These are phyloP conservation scores for Monochamus alternatus DNA, from an alignment of 2,888 invertebrate genomes.

Conservation along the genomic window DNA sequence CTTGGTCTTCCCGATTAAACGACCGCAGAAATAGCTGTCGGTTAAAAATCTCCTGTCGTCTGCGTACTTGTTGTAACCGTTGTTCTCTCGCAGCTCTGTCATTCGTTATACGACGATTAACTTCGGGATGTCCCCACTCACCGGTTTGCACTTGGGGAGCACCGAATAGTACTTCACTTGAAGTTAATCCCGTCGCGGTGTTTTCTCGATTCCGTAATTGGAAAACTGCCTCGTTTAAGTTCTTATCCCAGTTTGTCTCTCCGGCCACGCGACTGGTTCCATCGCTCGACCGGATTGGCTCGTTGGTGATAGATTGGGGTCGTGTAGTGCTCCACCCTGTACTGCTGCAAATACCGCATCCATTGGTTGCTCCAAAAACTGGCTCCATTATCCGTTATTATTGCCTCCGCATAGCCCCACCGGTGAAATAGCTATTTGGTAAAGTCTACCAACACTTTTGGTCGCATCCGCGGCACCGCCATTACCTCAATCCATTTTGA, in stretches of 20 bases:
- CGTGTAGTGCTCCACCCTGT: neutral
- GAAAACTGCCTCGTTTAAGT: too few relatives aligned
- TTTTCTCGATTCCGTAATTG: too few relatives aligned
- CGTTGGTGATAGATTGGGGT: constrained; percentile 42
- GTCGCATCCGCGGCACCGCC: neutral
- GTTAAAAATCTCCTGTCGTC: neutral
- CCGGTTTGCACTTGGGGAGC: too few relatives aligned
- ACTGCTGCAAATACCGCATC: neutral
- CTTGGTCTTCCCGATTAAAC: neutral
- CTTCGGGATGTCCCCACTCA: too few relatives aligned
- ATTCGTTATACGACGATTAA: too few relatives aligned
- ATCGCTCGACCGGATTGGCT: constrained; percentile 53
- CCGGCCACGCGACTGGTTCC: constrained; percentile 42
- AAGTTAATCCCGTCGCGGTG: too few relatives aligned
- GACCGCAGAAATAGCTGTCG: neutral
- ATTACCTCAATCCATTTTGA: neutral
- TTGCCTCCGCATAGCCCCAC: neutral
- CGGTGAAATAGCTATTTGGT: neutral
- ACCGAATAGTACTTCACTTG: too few relatives aligned
- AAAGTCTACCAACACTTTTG: neutral
- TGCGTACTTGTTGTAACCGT: too few relatives aligned
- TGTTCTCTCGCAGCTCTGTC: too few relatives aligned
- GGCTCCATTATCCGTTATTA: neutral
- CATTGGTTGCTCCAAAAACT: neutral
- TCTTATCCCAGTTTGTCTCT: too few relatives aligned